Evolutionary conservation across 2,888 invertebrate species (phyloP), one percentile per base, ranked within the genome.

Genomic region (Tridacna crocea): DNA sequence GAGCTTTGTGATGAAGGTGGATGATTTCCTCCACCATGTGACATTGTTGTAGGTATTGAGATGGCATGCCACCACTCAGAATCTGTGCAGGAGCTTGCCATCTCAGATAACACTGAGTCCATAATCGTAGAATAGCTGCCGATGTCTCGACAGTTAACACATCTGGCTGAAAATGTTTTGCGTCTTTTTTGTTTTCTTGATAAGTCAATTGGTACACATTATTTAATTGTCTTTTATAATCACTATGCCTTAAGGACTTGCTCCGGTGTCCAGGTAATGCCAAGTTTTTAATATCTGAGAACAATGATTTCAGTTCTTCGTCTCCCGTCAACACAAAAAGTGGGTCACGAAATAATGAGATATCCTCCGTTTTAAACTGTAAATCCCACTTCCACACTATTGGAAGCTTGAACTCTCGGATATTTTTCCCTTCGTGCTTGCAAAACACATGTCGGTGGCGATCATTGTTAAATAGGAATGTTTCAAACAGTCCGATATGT

Each of bases 51-150:
- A 95, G 90, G 85, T 94, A 94, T 72, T 92, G 91, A 0, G 93
- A 91, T 10, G 94, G 94, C 79, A 93, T 88, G 0, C 97, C 97
- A 19, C 97, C 96, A 87, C 96, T 96, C 24, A 96, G 95, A 83
- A 97, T 96, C 94, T 98, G 97, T 11, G 98, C 95, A 26, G 97
- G 96, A 26, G 97, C 96, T 92, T 98, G 95, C 97, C 98, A 98
- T 47, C 98, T 96, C 93, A 97, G 97, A 95, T 98, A 98, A 95
- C 98, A 98, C 94, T 97, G 97, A 80, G 96, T 95, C 98, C 98
- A 98, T 65, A 98, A 94, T 84, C 97, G 96, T 88, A 92, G 82
- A 27, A 87, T 75, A 3, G 89, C 78, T 12, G 86, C 79, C 0
- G 88, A 83, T 51, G 78, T 84, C 17, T 87, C 72, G 22, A 91